Evolutionary conservation across 2,113 vertebrate genomes (phyloP).

Genomic region (Propithecus coquereli): DNA sequence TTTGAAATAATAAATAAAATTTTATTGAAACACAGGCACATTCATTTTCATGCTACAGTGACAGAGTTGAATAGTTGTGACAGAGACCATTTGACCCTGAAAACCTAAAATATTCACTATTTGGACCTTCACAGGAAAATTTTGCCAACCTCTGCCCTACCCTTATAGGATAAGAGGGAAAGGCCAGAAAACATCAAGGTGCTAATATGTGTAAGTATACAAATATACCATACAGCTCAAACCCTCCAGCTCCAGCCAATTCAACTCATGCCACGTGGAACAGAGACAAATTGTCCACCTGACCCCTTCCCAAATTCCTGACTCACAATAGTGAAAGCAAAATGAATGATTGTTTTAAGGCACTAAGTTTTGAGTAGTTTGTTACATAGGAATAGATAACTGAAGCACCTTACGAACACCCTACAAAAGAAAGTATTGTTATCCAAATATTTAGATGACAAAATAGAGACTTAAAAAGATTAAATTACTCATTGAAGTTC

Average conservation of each 20-base stretch:
- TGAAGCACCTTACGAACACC: background rate
- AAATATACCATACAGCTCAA: rapidly evolving
- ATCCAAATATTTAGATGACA: background rate
- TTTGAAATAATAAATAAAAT: background rate
- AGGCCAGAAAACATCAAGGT: background rate
- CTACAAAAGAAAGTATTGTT: background rate
- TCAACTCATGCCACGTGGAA: background rate
- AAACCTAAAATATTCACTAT: background rate
- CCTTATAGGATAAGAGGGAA: background rate
- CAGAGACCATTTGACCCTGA: background rate
- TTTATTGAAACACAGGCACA: background rate
- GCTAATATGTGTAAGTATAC: background rate
- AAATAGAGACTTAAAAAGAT: background rate
- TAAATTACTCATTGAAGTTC: background rate
- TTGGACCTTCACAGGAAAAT: background rate
- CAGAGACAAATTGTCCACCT: background rate
- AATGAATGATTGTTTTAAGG: background rate
- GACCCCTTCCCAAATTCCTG: background rate
- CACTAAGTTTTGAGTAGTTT: background rate
- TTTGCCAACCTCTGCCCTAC: background rate
- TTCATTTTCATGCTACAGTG: background rate
- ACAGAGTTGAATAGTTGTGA: background rate
- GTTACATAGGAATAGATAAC: background rate
- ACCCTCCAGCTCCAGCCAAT: background rate
- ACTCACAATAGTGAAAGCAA: background rate